Evolutionary conservation across 2,888 invertebrate genomes (phyloP).

Genomic region (Megastigmus dorsalis): DNA sequence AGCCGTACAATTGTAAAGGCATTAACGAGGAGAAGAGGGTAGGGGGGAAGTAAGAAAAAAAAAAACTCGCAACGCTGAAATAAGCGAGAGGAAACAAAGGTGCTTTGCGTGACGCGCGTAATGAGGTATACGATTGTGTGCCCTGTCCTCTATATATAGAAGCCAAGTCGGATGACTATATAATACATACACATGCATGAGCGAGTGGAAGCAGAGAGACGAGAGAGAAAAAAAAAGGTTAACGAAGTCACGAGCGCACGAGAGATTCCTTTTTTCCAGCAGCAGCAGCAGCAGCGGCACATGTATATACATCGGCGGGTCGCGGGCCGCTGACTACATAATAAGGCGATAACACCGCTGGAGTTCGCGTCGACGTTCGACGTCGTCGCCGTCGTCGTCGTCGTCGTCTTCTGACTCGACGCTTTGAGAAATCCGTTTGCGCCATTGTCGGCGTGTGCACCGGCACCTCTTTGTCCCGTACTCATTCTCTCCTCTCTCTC

Average conservation of each 20-base stretch:
- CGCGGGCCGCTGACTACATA: slow-evolving; percentile 26
- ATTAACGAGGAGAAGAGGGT: neutral
- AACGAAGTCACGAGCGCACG: slow-evolving; percentile 27
- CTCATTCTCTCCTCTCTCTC: neutral
- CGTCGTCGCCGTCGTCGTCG: too few relatives aligned
- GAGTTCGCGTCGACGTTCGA: too few relatives aligned
- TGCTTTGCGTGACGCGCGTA: slow-evolving; percentile 22
- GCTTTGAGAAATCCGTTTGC: slow-evolving; percentile 43
- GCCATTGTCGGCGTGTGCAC: slow-evolving; percentile 22
- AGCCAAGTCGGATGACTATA: too few relatives aligned
- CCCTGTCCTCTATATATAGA: too few relatives aligned
- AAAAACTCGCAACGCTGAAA: neutral
- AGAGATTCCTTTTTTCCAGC: neutral
- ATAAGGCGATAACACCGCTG: slow-evolving; percentile 50
- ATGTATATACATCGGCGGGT: neutral
- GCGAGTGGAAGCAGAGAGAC: neutral
- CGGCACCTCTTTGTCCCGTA: slow-evolving; percentile 21
- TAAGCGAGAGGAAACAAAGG: slow-evolving; percentile 31
- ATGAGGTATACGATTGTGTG: slow-evolving; percentile 38
- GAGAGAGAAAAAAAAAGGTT: neutral
- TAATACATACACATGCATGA: neutral
- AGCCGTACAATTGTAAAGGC: slow-evolving; percentile 1
- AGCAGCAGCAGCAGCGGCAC: neutral
- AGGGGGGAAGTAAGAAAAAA: too few relatives aligned
- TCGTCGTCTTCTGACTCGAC: slow-evolving; percentile 1